Evolutionary conservation across 2,797 vertebrate species (phyloP).

Genomic region (Melopsittacus undulatus): DNA sequence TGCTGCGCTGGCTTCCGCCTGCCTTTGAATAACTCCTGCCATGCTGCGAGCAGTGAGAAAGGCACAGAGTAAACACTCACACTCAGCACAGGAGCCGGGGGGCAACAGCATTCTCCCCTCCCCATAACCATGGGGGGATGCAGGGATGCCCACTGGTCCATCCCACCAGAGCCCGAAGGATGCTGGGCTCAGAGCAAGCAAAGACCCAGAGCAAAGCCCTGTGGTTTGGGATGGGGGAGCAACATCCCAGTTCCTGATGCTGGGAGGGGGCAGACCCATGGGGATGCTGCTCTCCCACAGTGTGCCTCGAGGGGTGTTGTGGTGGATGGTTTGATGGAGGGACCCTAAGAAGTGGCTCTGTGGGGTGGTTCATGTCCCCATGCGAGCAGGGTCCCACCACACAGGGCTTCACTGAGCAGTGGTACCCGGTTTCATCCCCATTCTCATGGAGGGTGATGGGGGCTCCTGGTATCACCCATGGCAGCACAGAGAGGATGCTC

Average conservation of each 20-base stretch:
- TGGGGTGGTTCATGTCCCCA: accelerated
- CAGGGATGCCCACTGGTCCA: not conserved
- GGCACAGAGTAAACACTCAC: slow-evolving; percentile 52
- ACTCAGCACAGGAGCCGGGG: not conserved
- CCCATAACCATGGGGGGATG: not conserved
- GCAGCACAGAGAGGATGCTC: not conserved
- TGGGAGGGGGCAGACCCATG: not conserved
- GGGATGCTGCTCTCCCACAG: not conserved
- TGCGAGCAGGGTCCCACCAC: not conserved
- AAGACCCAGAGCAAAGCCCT: not conserved
- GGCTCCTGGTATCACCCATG: not conserved
- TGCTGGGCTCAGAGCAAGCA: not conserved
- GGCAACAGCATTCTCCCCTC: not conserved
- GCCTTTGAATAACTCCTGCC: slow-evolving; percentile 66
- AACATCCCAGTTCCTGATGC: not conserved
- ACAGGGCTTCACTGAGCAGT: not conserved
- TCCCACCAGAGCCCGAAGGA: not conserved
- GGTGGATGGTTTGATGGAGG: not conserved
- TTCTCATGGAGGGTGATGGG: not conserved
- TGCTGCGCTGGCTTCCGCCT: slow-evolving; percentile 55
- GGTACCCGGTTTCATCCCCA: not conserved
- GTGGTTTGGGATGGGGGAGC: not conserved
- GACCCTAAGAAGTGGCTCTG: not conserved
- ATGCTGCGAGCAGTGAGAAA: slow-evolving; percentile 64
- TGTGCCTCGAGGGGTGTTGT: too few species aligned